Evolutionary conservation across 2,888 invertebrate genomes (phyloP), one percentile per base, ranked within the genome.

Genomic region (Hemicrepidius hirtus): DNA sequence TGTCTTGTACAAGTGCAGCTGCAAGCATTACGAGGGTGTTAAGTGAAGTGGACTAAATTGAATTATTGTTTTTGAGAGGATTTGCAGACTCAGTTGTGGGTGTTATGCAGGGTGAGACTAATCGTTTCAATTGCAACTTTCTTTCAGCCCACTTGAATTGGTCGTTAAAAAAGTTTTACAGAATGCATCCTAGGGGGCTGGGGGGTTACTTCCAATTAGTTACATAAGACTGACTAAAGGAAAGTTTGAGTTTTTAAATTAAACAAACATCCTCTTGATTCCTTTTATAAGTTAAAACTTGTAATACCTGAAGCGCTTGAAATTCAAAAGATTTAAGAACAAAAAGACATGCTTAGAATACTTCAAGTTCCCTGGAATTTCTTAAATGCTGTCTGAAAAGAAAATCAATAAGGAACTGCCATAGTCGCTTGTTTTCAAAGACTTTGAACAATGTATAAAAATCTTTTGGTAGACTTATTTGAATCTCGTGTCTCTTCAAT

Each of bases 61-160:
- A 77, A 79, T 78, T 78, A 79, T 78, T 79, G 78, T 79, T 79
- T 79, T 77, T 77, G 60, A 76, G 76, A 57, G 75, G 76, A 75
- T 76, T 77, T 75, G 71, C 71, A 62, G 46, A 66, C 59, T 72
- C 68, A 69, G 60, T 75, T 70, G 77, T 77, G 78, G 77, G 77
- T 77, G 76, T 77, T 77, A 76, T 72, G 68, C 53, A 76, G 73
- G 77, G 76, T 73, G 73, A 75, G 75, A n/a, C 78, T 80, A 80
- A 80, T 80, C 79, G 80, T 74, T 79, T 79, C 77, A 79, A 79
- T 80, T 79, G 78, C 60, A 73, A 76, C 78, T 78, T 80, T 77
- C 77, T 79, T 78, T 76, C 76, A 21, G 70, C 77, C 76, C 76
- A 76, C 75, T 78, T 72, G 76, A 59, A 13, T 53, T 65, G 44